Conservation (phyloP, 2,113 vertebrate genomes). For the Cheilinus undulatus region DNA sequence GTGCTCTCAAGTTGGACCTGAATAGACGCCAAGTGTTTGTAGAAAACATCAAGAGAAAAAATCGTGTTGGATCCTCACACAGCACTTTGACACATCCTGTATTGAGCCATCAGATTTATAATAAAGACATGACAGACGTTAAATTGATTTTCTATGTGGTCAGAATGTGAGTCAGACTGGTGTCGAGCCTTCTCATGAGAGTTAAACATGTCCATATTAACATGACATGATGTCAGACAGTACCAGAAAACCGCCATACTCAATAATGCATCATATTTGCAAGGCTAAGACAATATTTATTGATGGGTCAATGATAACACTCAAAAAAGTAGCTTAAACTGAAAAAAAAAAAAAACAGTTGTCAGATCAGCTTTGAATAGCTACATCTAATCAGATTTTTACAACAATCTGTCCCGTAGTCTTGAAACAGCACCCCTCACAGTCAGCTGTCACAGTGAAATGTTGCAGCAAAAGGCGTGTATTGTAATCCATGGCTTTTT, state of each 20-base stretch:
- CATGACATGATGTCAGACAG: constrained; percentile 7
- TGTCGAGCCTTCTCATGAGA: constrained; percentile 26
- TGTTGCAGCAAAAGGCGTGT: too few species aligned
- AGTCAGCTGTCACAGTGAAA: too few species aligned
- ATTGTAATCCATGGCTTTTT: too few species aligned
- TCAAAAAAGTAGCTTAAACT: too few species aligned
- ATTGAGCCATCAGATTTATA: constrained; percentile 60
- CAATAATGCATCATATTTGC: neutral
- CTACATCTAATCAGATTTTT: too few species aligned
- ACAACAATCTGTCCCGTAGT: too few species aligned
- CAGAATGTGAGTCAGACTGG: constrained; percentile 20
- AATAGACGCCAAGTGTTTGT: constrained; percentile 17
- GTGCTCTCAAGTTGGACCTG: constrained; percentile 13
- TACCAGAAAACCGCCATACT: constrained; percentile 25
- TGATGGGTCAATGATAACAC: too few species aligned
- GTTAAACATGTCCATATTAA: constrained; percentile 34
- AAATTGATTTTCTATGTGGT: constrained; percentile 58
- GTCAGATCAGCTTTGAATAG: too few species aligned
- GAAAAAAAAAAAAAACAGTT: too few species aligned
- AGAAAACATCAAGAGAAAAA: constrained; percentile 34
- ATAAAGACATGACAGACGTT: constrained; percentile 32
- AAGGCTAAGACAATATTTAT: neutral
- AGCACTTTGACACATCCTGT: constrained; percentile 28
- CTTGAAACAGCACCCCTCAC: too few species aligned
- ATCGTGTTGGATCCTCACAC: constrained; percentile 24